Base-by-base conservation (phyloP, 2,113 vertebrate species). In the Burhinus oedicnemus region DNA sequence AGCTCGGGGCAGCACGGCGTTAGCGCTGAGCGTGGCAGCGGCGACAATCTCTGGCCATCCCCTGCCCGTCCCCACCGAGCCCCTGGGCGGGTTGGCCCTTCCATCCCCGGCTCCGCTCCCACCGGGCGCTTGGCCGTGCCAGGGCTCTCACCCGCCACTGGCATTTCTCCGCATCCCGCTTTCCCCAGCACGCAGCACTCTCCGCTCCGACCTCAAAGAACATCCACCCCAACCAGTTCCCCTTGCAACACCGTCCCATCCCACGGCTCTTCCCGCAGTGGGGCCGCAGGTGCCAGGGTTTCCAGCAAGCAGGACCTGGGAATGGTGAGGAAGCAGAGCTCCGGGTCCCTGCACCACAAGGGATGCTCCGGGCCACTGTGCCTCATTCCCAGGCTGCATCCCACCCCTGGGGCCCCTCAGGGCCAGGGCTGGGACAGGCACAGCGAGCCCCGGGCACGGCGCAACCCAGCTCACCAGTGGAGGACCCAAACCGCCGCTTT, bases 171-270 rank as follows among this genome's bases (percentile, higher is more conserved):
- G 3, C 4, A 0, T 36, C 42, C 69, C 2, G 4, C 29, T 57
- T 51, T 36, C 66, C 57, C 40, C 0, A 0, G 58, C 68, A 55
- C 0, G 0, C 0, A 1, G 58, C 78, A 29, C 34, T 27, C 57
- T 26, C 16, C 1, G 2, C 36, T 70, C 76, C 26, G 2, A 9
- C 70, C 60, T 47, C 92, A 64, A 34, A 36, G 1, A 30, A 42
- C 74, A 51, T 38, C 90, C 68, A 38, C 6, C 82, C 85, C 44
- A 60, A 30, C 19, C 16, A 2, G 70, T 57, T 90, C 49, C 70
- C 22, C 54, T 30, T 7, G 2, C 29, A 34, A 14, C 47, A 34
- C 38, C 12, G 0, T 16, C 74, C 72, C 3, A 0, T 45, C 70
- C 78, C 78, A 9, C 0, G 0, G 65, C 51, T 55, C 49, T 49